A percentile compares a stretch with the other conserved stretches of the same genome.
phyloP scores from a whole-genome alignment of 2,888 invertebrate genomes.

The Shargacucullia verbasci region DNA sequence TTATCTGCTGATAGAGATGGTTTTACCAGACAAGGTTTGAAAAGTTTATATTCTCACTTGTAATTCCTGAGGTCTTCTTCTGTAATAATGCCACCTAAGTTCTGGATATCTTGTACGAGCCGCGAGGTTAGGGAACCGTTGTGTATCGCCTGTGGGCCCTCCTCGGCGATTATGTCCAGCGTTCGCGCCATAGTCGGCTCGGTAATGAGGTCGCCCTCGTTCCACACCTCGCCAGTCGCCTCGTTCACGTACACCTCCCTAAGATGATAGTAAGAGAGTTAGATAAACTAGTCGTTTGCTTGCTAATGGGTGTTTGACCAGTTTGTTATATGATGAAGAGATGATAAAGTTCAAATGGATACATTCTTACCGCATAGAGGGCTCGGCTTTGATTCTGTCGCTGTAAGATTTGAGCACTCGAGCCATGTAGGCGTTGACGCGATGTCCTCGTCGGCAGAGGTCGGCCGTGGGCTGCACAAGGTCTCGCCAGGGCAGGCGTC shows the following conservation, averaged over 20 bases:
- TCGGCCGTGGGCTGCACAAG: conserved; percentile 94
- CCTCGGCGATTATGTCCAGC: conserved; percentile 90
- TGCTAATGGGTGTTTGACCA: too few relatives aligned
- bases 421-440: conserved; percentile 91
- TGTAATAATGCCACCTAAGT: conserved; percentile 93
- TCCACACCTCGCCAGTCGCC: conserved; percentile 89
- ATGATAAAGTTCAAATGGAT: background rate
- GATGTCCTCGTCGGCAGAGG: conserved; percentile 92
- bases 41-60: conserved; percentile 78
- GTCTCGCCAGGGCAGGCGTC: conserved; percentile 93
- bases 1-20: background rate
- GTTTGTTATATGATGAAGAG: too few relatives aligned
- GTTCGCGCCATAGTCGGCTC: conserved; percentile 92
- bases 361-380: conserved; percentile 86
- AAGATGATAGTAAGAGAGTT: conserved; percentile 11
- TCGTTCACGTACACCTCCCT: conserved; percentile 90
- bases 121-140: conserved; percentile 91
- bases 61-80: conserved; percentile 93
- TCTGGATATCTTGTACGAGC: conserved; percentile 91
- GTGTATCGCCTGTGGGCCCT: conserved; percentile 93
- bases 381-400: conserved; percentile 87
- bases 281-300: too few relatives aligned
- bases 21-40: too few relatives aligned
- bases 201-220: conserved; percentile 90
- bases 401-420: conserved; percentile 86